Base-by-base conservation (phyloP, 2,888 invertebrate species). In the Anarsia innoxiella region DNA sequence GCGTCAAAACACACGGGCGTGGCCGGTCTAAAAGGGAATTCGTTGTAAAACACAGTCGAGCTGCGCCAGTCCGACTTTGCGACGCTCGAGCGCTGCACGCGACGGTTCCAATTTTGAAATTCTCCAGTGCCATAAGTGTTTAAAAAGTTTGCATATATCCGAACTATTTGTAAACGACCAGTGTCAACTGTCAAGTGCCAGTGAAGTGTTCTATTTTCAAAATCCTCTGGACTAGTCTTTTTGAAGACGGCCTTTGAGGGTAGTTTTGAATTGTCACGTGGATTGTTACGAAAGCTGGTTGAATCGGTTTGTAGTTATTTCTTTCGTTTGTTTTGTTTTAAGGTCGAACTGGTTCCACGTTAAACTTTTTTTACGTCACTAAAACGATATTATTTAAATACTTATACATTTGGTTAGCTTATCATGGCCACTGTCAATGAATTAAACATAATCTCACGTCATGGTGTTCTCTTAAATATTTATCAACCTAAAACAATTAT, bases 1-100 rank as follows among this genome's bases (percentile, higher is more conserved):
- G 49, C 56, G 68, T 59, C 66, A 68, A 66, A 76, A 72, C 72
- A 74, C 56, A 50, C 54, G 76, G 76, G 77, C 68, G 77, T 74
- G 76, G 75, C 59, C 12, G 4, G 39, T 25, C n/a, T n/a, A n/a
- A n/a, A n/a, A n/a, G n/a, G n/a, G n/a, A n/a, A n/a, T n/a, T 30
- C 37, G 46, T 2, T 31, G 8, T 49, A 54, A 45, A 42, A 38
- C 35, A 40, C n/a, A n/a, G n/a, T n/a, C n/a, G 47, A 47, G 46
- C 43, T 40, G 43, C 52, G 43, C 53, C 55, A 65, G 63, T 63
- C 51, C 48, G 46, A 46, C 40, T 49, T 39, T 44, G 52, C 49
- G 49, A 40, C 50, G 55, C 56, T 44, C 36, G 31, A 48, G 49
- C 41, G 49, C 45, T 47, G 54, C 59, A 63, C 62, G 64, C 49